Percentiles rank a stretch among this genome's conserved stretches.
phyloP scores from a whole-genome alignment of 1,140 invertebrate species.

The Penaeus vannamei region DNA sequence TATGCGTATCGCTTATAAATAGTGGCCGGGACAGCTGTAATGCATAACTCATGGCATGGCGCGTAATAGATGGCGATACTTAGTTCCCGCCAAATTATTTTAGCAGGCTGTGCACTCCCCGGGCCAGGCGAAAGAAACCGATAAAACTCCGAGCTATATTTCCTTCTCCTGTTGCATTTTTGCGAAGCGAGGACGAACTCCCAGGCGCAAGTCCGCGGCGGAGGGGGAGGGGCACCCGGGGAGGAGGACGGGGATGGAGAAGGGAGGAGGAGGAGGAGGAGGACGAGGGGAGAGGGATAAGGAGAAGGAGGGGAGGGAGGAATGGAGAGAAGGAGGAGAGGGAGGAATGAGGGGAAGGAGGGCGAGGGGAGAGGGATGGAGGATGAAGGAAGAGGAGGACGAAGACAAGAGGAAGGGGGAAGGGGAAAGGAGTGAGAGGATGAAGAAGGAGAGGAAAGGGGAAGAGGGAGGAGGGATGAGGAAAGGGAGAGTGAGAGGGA shows the following conservation, averaged over 20 bases:
- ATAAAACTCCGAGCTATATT: slow-evolving; percentile 40
- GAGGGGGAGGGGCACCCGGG: background rate
- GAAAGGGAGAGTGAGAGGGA: background rate
- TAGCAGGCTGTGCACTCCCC: slow-evolving; percentile 15
- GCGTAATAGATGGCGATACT: slow-evolving; percentile 25
- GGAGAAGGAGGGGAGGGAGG: background rate
- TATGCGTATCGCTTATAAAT: slow-evolving; percentile 37
- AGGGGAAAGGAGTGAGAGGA: slow-evolving; percentile 2
- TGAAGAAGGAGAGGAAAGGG: background rate
- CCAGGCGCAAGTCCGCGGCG: background rate
- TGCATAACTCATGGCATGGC: slow-evolving; percentile 30
- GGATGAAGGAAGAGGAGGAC: background rate
- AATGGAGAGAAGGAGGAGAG: background rate
- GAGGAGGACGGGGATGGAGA: background rate
- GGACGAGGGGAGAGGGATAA: background rate
- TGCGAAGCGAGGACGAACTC: background rate
- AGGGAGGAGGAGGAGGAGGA: background rate
- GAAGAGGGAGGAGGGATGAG: background rate
- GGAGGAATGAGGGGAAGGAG: background rate
- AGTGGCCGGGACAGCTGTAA: slow-evolving; percentile 3
- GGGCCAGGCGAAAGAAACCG: slow-evolving; percentile 12
- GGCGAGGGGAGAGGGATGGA: background rate
- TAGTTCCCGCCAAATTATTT: slow-evolving; percentile 48
- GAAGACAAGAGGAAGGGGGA: background rate
- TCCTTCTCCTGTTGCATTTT: slow-evolving; percentile 30